Evolutionary conservation across 2,113 vertebrate species (phyloP), one percentile per base, ranked within the genome.

Genomic region (Gnathonemus longibarbis): DNA sequence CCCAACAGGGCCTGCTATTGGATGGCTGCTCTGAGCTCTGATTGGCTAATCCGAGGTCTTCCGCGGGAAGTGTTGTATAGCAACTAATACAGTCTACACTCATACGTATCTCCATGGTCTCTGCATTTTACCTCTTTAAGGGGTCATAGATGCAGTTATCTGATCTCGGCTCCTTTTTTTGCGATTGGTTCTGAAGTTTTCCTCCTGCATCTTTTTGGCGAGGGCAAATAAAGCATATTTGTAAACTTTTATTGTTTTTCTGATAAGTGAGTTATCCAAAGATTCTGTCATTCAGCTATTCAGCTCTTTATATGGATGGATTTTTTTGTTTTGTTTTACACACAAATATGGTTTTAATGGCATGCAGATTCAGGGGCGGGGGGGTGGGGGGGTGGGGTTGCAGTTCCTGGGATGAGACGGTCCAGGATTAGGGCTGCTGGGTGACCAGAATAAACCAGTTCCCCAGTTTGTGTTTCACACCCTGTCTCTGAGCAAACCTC

Each of bases 401-500:
- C 39, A n/a, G 19, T 46, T 42, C 42, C 80, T 45, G 39, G 42
- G 42, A n/a, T 19, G 42, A 52, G 88, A 46, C 31, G 6, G 45
- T 80, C 62, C 66, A 31, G 45, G 48, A 49, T 90, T 39, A 48
- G 80, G 21, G 24, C 46, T 56, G n/a, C 62, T 52, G 58, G 13
- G 48, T 15, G 56, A 80, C 62, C 70, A 84, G 89, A 90, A 91
- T 91, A 62, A 87, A 89, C 58, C 46, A 21, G 88, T 62, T 70
- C 74, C 66, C 86, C 49, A 35, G 5, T 88, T 53, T 17, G 52
- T 52, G 50, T 52, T n/a, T 56, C 10, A 10, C 21, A 39, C 31
- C 21, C 88, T 89, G 89, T 93, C 87, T 89, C 91, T 56, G 90
- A 88, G 91, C 91, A 91, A 91, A 89, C 24, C 84, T 91, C 24